A percentile compares a stretch with the other conserved stretches of the same genome.
phyloP scores from a whole-genome alignment of 2,113 vertebrate genomes.

The Lates calcarifer region DNA sequence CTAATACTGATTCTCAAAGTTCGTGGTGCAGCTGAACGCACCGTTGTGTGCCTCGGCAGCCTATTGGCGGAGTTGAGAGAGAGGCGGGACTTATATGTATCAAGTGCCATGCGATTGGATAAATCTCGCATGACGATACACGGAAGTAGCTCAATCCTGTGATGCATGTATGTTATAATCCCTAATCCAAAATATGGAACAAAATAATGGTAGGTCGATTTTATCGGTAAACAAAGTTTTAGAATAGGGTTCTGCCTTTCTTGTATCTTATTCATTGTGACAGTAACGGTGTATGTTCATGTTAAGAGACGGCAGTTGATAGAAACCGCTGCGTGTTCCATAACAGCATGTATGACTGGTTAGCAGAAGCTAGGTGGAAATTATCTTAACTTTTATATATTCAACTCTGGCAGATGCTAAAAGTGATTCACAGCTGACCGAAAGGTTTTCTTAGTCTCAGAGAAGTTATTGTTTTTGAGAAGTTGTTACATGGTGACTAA shows the following conservation, averaged over 20 bases:
- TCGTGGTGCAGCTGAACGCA: background rate
- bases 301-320: background rate
- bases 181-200: constrained; percentile 65
- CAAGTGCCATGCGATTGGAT: constrained; percentile 36
- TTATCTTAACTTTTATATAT: background rate
- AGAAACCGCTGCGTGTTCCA: background rate
- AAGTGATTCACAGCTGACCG: background rate
- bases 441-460: background rate
- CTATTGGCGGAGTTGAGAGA: constrained; percentile 35
- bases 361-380: constrained; percentile 28
- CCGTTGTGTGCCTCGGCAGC: background rate
- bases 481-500: background rate
- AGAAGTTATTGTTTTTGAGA: background rate
- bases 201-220: constrained; percentile 63
- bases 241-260: rapidly evolving
- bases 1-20: background rate
- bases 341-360: constrained; percentile 2
- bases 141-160: constrained; percentile 40
- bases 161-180: background rate
- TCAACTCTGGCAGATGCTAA: background rate
- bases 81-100: constrained; percentile 36
- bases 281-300: background rate
- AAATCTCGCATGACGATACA: background rate
- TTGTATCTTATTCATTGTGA: background rate
- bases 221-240: background rate